phyloP scores from a whole-genome alignment of 2,888 invertebrate genomes.

The Epirrhoe alternata region DNA sequence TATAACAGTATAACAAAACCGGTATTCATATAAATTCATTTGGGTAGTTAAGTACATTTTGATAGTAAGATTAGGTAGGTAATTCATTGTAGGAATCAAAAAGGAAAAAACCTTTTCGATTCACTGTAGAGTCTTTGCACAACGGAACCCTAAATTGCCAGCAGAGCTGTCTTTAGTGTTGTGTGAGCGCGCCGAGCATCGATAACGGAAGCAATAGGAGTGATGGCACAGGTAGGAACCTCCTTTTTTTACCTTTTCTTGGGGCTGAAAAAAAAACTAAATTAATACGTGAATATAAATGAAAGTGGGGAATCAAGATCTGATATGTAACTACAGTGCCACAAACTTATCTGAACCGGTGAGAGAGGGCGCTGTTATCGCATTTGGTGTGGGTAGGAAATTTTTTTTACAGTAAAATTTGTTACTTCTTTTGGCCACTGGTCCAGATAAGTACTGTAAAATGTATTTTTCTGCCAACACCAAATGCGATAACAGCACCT shows the following conservation, averaged over 20 bases:
- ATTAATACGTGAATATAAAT: not conserved
- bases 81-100: not conserved
- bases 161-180: slow-evolving; percentile 97
- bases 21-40: slow-evolving; percentile 23
- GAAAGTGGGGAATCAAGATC: no score
- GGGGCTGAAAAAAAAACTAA: slow-evolving; percentile 65
- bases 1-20: slow-evolving; percentile 12
- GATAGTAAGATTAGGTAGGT: slow-evolving; percentile 3
- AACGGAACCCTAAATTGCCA: slow-evolving; percentile 96
- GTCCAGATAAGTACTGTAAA: no score
- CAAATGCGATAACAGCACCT: no score
- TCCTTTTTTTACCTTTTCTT: slow-evolving; percentile 96
- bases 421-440: no score
- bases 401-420: no score
- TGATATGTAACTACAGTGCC: no score
- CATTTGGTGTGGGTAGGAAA: no score
- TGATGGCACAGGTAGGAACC: slow-evolving; percentile 97
- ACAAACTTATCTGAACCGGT: no score
- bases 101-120: slow-evolving; percentile 10
- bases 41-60: slow-evolving; percentile 32
- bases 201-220: slow-evolving; percentile 96
- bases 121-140: slow-evolving; percentile 86
- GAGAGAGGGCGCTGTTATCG: no score
- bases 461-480: no score
- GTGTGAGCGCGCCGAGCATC: slow-evolving; percentile 97